Evolutionary conservation across 2,888 invertebrate genomes (phyloP), one percentile per base, ranked within the genome.

Genomic region (Cataglyphis cursor): DNA sequence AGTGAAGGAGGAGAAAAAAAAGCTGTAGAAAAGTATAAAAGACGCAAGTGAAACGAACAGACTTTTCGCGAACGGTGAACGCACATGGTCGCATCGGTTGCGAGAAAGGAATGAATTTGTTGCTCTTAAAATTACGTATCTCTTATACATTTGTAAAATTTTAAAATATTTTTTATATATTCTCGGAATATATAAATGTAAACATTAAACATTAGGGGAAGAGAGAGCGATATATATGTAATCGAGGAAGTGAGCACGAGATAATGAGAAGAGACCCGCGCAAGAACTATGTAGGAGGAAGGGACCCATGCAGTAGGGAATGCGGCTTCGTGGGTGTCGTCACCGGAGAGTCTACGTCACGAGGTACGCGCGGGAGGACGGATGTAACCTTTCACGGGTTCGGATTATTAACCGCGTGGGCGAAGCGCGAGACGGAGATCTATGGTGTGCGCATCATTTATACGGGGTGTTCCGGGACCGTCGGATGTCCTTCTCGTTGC

Each of bases 341-440:
- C 78, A 72, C 48, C 78, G 54, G 24, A 18, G 12, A 21, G 59
- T 59, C 48, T 44, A 72, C 78, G 78, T 80, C 78, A 80, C 44
- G 73, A 72, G 78, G 70, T 78, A 57, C 21, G 57, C 57, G 57
- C 78, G 72, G 68, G 68, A 41, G 68, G 28, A 64, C 35, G 38
- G 35, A 54, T 28, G 38, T 80, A 72, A 80, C 73, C 78, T 80
- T 72, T 61, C 44, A n/a, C 18, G 31, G 68, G 78, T 61, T 72
- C 59, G n/a, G 73, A 72, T 80, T 80, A 80, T 80, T 80, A 70
- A 41, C 48, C 31, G 73, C 78, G 73, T 78, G 73, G 78, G 78
- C 78, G 78, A 72, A 80, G 73, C 59, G 59, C 78, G 31, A 24
- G 61, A 35, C 57, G 59, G 59, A 59, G 57, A 24, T 51, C 5